Evolutionary conservation across 2,888 invertebrate species (phyloP), one percentile per base, ranked within the genome.

Genomic region (Piscicola geometra): DNA sequence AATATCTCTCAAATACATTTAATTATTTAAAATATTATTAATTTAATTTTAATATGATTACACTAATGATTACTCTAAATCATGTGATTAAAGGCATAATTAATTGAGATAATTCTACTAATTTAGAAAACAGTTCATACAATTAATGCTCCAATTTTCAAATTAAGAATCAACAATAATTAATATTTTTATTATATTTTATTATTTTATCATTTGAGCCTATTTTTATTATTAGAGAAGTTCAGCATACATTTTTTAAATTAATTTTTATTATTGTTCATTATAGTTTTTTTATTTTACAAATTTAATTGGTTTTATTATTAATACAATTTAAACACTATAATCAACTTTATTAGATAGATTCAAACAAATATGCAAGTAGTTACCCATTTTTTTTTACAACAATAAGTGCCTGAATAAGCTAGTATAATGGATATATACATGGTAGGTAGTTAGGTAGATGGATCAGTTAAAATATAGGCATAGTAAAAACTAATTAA

Each of bases 241-340:
- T n/a, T n/a, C n/a, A n/a, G n/a, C n/a, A n/a, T n/a, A 3, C n/a
- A 64, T 28, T 5, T 64, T 64, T 64, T 3, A 5, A 5, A 64
- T 64, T 64, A 64, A n/a, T 64, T 64, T 12, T 64, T 64, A 64
- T 64, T 30, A 64, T 64, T 28, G 9, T 64, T 64, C 18, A 64
- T 64, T 64, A 64, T 64, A 12, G 21, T 64, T 28, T 64, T n/a
- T 12, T 64, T 64, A 12, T 64, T 64, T 28, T 28, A 28, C 30
- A 15, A 50, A 15, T 50, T 15, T 50, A 15, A 50, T 50, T 50
- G 52, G 15, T 18, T 50, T 50, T 50, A 15, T 50, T 50, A 18
- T 15, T 50, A 18, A 50, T 12, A 15, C 52, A n/a, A n/a, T n/a
- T n/a, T n/a, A n/a, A n/a, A n/a, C n/a, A n/a, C n/a, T n/a, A n/a